Evolutionary conservation across 2,888 invertebrate species (phyloP).

Genomic region (Drosophila gaucha): DNA sequence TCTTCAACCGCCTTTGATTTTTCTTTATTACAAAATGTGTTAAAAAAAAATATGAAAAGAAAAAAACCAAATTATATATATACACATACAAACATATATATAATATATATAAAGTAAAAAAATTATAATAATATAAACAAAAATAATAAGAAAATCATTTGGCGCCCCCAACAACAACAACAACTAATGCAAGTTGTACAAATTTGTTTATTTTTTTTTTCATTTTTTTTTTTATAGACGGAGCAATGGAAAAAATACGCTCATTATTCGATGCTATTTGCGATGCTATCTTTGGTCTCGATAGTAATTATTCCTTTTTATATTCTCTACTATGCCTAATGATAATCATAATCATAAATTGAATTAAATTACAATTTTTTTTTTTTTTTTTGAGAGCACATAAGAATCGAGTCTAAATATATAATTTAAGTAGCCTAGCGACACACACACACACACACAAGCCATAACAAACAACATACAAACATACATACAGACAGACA

Average conservation of each 20-base stretch:
- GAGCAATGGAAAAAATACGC: slow-evolving; percentile 79
- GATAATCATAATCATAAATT: slow-evolving; percentile 60
- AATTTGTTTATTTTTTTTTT: slow-evolving; percentile 72
- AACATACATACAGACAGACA: slow-evolving; percentile 7
- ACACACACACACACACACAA: slow-evolving; percentile 25
- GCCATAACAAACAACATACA: slow-evolving; percentile 8
- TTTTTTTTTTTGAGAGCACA: slow-evolving; percentile 72
- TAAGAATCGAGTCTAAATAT: slow-evolving; percentile 54
- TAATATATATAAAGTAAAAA: slow-evolving; percentile 18
- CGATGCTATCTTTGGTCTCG: slow-evolving; percentile 80
- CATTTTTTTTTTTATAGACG: slow-evolving; percentile 77
- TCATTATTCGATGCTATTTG: slow-evolving; percentile 80
- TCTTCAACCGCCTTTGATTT: slow-evolving; percentile 44
- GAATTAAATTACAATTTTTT: slow-evolving; percentile 27
- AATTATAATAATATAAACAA: not conserved
- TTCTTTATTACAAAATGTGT: slow-evolving; percentile 31
- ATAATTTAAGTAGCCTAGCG: slow-evolving; percentile 51
- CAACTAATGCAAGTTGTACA: slow-evolving; percentile 71
- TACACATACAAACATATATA: slow-evolving; percentile 10
- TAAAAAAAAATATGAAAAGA: slow-evolving; percentile 52
- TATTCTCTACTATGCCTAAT: slow-evolving; percentile 73
- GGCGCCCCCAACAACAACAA: slow-evolving; percentile 33
- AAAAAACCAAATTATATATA: slow-evolving; percentile 46
- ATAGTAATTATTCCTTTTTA: slow-evolving; percentile 78
- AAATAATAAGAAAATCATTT: slow-evolving; percentile 30